Evolutionary conservation across 2,113 vertebrate species (phyloP), one percentile per base, ranked within the genome.

Genomic region (Dascyllus trimaculatus): DNA sequence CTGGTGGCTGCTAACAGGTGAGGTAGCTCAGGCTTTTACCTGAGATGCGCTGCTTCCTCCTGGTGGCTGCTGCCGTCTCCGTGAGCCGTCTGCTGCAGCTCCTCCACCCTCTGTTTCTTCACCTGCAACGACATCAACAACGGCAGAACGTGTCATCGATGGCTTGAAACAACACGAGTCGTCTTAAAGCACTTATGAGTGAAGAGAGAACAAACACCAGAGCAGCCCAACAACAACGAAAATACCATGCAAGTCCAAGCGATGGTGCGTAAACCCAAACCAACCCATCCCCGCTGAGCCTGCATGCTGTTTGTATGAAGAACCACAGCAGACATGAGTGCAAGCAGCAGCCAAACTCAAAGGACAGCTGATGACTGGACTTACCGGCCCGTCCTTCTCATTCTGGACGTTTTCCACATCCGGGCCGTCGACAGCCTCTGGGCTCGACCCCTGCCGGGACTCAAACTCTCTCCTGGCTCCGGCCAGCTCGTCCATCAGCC

Each of bases 401-500:
- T 38, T 87, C 69, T 84, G 88, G 79, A 91, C 65, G 25, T 85
- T 92, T 24, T 86, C 85, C 79, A 1, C 76, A 61, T 78, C 83
- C 43, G 71, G 15, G 43, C 84, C 78, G 24, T 60, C 14, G 62
- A 48, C 7, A 0, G 54, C 10, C 5, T 81, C 84, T 43, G 81
- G 89, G 85, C 87, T 79, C n/a, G 81, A 78, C 70, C 88, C 89
- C 69, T 92, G 91, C 32, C 81, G 91, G 77, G 83, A 75, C 78
- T 94, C 94, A 40, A 88, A 71, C 75, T 51, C 92, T 87, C 91
- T 87, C 82, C 92, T 95, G 89, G 92, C 85, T 11, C 67, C 86
- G 35, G 85, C 65, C 78, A 97, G 88, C 11, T 96, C 93, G 46
- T 95, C 95, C 70, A 96, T 81, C 89, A 96, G 82, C 76, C 95